Evolutionary conservation across 2,797 vertebrate species (phyloP).

Genomic region (Anabas testudineus): DNA sequence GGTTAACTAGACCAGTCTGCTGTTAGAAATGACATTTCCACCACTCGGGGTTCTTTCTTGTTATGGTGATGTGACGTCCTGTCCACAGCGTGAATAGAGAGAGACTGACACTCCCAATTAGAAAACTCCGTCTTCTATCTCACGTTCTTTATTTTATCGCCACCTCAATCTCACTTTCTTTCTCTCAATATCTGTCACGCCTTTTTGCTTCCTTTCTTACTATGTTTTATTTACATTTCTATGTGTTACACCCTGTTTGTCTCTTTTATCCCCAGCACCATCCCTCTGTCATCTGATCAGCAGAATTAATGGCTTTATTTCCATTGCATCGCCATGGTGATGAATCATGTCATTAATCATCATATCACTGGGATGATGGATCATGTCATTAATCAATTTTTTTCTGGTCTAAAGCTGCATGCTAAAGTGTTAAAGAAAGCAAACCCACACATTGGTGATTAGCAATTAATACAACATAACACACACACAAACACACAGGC

Average conservation of each 20-base stretch:
- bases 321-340: conserved; percentile 77
- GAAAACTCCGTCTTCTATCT: conserved; percentile 38
- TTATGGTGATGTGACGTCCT: conserved; percentile 42
- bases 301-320: conserved; percentile 85
- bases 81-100: conserved; percentile 26
- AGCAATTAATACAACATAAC: conserved; percentile 67
- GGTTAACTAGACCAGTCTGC: conserved; percentile 35
- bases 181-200: conserved; percentile 20
- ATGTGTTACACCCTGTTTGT: conserved; percentile 30
- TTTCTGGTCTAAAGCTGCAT: conserved; percentile 54
- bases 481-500: conserved; percentile 39
- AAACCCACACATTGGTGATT: conserved; percentile 74
- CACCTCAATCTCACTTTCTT: conserved; percentile 32
- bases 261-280: conserved; percentile 54
- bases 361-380: conserved; percentile 73
- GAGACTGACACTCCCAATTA: conserved; percentile 64
- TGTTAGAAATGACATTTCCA: conserved; percentile 66
- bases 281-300: conserved; percentile 71
- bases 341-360: conserved; percentile 86
- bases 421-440: conserved; percentile 71
- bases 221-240: conserved; percentile 32
- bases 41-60: conserved; percentile 19
- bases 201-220: not conserved
- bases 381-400: conserved; percentile 78
- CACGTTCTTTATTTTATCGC: conserved; percentile 29